phyloP scores from a whole-genome alignment of 2,888 invertebrate species.

The Plusia festucae region DNA sequence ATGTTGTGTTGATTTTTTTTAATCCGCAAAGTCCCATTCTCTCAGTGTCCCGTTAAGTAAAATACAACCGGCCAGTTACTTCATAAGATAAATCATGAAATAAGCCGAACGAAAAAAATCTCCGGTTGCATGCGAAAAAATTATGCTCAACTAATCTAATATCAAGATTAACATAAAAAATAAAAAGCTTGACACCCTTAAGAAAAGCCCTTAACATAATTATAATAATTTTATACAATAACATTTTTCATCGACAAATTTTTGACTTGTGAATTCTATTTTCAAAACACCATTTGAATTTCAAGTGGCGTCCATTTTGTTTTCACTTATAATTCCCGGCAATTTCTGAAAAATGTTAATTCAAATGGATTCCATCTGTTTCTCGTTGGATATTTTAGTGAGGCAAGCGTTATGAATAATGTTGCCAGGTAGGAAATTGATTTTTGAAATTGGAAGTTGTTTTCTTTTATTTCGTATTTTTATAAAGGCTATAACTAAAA shows the following conservation, averaged over 20 bases:
- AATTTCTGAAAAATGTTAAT: slow-evolving; percentile 58
- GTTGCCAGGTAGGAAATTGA: slow-evolving; percentile 38
- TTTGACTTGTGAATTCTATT: slow-evolving; percentile 61
- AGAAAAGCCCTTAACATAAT: slow-evolving; percentile 18
- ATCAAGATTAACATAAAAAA: slow-evolving; percentile 23
- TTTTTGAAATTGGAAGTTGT: slow-evolving; percentile 31
- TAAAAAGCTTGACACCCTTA: slow-evolving; percentile 15
- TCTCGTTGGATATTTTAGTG: slow-evolving; percentile 52
- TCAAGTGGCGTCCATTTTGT: slow-evolving; percentile 57
- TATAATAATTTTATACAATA: slow-evolving; percentile 52
- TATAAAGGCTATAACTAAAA: no score
- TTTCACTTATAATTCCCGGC: slow-evolving; percentile 58
- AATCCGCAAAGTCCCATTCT: no score
- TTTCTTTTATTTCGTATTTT: slow-evolving; percentile 1
- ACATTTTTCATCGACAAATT: slow-evolving; percentile 52
- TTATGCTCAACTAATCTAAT: not conserved
- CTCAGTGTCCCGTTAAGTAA: no score
- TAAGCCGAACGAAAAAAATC: no score
- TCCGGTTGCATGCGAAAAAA: not conserved
- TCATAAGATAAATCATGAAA: no score
- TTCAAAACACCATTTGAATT: slow-evolving; percentile 65
- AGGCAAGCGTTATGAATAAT: slow-evolving; percentile 41
- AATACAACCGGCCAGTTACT: no score
- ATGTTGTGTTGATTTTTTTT: no score
- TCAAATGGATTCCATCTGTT: slow-evolving; percentile 59